Evolutionary conservation across 2,888 invertebrate species (phyloP).

Genomic region (Dasypolia templi): DNA sequence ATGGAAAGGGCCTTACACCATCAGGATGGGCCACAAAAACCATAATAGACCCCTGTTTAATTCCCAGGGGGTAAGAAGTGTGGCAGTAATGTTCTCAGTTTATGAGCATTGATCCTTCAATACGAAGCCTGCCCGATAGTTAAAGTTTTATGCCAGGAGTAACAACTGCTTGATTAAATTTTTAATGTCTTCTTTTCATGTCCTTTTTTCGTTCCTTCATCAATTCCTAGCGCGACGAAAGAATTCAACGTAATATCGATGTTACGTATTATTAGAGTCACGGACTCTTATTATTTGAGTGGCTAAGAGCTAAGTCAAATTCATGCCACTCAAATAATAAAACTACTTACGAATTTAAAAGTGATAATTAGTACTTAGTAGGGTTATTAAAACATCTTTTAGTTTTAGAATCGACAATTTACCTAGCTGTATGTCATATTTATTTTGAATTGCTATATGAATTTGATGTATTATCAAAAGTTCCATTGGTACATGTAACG

Average conservation of each 20-base stretch:
- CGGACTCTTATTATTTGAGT: not conserved
- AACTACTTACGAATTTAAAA: not conserved
- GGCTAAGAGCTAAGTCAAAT: not conserved
- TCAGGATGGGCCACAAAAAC: not conserved
- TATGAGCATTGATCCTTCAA: conserved; percentile 41
- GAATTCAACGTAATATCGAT: not conserved
- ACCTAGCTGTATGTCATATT: not conserved
- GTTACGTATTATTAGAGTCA: not conserved
- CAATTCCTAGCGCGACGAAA: not conserved
- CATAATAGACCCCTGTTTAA: not conserved
- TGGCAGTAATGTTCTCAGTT: conserved; percentile 34
- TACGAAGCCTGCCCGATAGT: conserved; percentile 44
- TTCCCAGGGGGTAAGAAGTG: not conserved
- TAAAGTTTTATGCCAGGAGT: conserved; percentile 45
- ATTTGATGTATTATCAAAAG: not conserved
- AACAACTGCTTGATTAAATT: conserved; percentile 47
- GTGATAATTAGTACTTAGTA: too few species aligned
- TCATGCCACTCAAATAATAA: not conserved
- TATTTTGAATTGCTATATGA: not conserved
- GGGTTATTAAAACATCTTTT: not conserved
- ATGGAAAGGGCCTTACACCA: not conserved
- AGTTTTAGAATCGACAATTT: not conserved
- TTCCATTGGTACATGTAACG: too few species aligned
- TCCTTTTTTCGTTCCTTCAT: conserved; percentile 13
- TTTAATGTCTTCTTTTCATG: conserved; percentile 38